Percentiles rank a stretch among this genome's conserved stretches.
phyloP scores from a whole-genome alignment of 2,113 vertebrate genomes.

The Epinephelus moara region DNA sequence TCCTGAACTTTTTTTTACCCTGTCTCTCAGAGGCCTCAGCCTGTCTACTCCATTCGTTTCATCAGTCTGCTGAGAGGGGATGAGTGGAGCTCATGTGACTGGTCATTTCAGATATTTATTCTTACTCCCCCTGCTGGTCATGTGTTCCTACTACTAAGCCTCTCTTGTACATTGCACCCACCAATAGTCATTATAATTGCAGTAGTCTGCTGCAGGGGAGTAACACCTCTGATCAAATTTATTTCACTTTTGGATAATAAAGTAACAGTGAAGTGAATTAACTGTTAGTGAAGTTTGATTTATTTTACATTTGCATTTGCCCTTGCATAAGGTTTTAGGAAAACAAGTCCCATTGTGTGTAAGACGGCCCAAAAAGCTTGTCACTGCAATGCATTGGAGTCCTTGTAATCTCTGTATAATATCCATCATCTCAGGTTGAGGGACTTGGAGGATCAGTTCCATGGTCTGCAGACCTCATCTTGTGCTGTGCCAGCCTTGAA shows the following conservation, averaged over 20 bases:
- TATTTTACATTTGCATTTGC: background rate
- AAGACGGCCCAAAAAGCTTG: background rate
- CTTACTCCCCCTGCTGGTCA: background rate
- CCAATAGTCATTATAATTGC: background rate
- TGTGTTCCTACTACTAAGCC: background rate
- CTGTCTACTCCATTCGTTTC: background rate
- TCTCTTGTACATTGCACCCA: background rate
- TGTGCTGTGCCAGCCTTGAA: slow-evolving; percentile 90
- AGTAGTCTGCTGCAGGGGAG: background rate
- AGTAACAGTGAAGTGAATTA: background rate
- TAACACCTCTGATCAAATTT: background rate
- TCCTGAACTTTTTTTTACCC: too few species aligned
- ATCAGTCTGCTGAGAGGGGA: background rate
- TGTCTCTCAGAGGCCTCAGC: background rate
- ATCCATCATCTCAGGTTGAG: slow-evolving; percentile 83
- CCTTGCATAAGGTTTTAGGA: background rate
- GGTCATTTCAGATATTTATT: background rate
- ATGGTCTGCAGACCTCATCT: slow-evolving; percentile 87
- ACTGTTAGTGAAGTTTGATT: background rate
- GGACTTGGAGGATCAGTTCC: slow-evolving; percentile 92
- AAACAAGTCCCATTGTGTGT: background rate
- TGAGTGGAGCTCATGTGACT: background rate
- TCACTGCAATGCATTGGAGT: background rate
- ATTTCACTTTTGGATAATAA: background rate
- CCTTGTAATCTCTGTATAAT: background rate